A percentile compares a stretch with the other conserved stretches of the same genome.
Evolutionary conservation across 2,113 vertebrate species (phyloP).

Genomic region (Alouatta palliata): DNA sequence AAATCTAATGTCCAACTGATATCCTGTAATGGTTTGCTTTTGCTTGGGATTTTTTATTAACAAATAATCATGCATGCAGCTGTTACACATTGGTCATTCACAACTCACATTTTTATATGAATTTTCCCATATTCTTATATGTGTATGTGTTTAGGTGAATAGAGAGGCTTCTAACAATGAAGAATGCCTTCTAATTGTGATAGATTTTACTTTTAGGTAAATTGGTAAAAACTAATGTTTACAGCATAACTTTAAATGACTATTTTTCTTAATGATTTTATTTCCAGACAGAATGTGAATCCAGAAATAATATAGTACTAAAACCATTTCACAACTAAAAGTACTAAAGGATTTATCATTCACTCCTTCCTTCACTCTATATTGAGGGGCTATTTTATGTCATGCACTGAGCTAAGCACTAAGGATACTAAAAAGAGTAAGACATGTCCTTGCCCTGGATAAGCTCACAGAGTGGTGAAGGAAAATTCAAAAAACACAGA

Average conservation of each 20-base stretch:
- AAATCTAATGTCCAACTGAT: neutral
- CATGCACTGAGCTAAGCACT: neutral
- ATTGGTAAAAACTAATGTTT: slow-evolving; percentile 60
- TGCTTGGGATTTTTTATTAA: slow-evolving; percentile 9
- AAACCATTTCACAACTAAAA: slow-evolving; percentile 42
- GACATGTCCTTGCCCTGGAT: neutral
- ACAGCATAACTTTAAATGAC: slow-evolving; percentile 57
- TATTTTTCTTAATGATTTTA: slow-evolving; percentile 64
- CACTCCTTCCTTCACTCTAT: slow-evolving; percentile 30
- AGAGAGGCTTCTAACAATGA: neutral
- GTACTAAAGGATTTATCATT: slow-evolving; percentile 19
- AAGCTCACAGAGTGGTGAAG: neutral
- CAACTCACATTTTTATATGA: neutral
- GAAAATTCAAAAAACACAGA: slow-evolving; percentile 33
- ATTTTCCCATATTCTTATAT: neutral
- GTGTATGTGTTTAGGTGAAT: neutral
- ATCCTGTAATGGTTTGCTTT: slow-evolving; percentile 8
- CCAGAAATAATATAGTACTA: slow-evolving; percentile 22
- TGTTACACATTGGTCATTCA: neutral
- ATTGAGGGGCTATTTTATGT: neutral
- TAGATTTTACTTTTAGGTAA: slow-evolving; percentile 47
- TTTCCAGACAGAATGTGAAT: slow-evolving; percentile 55
- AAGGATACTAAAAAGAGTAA: neutral
- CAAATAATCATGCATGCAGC: neutral
- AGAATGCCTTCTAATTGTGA: neutral